Base-by-base conservation (phyloP, 2,888 invertebrate species). In the Adelphocoris suturalis region DNA sequence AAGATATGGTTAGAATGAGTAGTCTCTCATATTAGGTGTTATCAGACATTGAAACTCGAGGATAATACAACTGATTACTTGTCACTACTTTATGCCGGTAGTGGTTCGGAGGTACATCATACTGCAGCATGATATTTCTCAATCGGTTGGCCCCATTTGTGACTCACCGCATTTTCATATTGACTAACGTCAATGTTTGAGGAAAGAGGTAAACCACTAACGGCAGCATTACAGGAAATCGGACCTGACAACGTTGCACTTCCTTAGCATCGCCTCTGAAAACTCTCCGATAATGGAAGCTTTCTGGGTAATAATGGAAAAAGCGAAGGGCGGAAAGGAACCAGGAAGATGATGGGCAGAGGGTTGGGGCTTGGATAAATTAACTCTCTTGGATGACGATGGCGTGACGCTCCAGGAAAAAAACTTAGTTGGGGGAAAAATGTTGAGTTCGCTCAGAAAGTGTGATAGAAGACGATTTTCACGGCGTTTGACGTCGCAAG, bases 231-330 rank as follows among this genome's bases (percentile, higher is more conserved):
- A 37, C 19, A 28, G 55, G 37, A 85, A 68, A 85, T 57, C 55
- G 57, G 46, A 85, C 46, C 12, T 57, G 85, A 85, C 85, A 61
- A 85, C 85, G 11, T 12, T 85, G 85, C 55, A 55, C 85, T 46
- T 85, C 37, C 85, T 55, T 55, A n/a, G n/a, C n/a, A 19, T 19
- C 52, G 19, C 82, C 0, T 12, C 23, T 16, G 61, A 37, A 37
- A 85, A 85, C 61, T 61, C 61, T 14, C 16, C 61, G 85, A 61
- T 85, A 85, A 85, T 85, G 85, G 85, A 85, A 85, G 85, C 85
- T 85, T 85, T 85, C 61, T 85, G 23, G 61, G 57, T 85, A 85
- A 85, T 85, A 85, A 57, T 19, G 23, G 55, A 19, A n/a, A 80
- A 37, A 37, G 80, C 13, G 3, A 7, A 27, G 3, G 75, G 75